Base-by-base conservation (phyloP, 2,888 invertebrate genomes). In the Clusia tigrina region DNA sequence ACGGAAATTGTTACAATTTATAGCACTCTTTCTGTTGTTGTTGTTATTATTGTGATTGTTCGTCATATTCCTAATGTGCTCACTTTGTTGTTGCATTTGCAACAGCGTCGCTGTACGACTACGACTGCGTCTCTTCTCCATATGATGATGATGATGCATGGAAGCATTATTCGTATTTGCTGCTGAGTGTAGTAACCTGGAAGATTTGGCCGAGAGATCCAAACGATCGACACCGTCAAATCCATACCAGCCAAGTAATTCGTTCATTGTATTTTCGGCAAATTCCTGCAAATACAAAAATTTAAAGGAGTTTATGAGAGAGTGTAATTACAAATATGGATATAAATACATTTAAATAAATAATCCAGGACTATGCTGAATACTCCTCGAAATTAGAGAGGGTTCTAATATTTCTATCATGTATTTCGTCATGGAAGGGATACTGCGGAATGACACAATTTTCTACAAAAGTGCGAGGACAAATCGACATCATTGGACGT, bases 261-360 rank as follows among this genome's bases (percentile, higher is more conserved):
- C 95, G 79, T 94, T 95, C 94, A 95, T 95, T 1, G 95, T 94
- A 55, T 91, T 93, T 82, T 94, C 94, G 3, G 95, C 95, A 84
- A 92, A 95, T 82, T 94, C 93, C 95, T 95, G 85, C 2, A 87
- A 87, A 20, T 51, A 60, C 18, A 37, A 60, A 67, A 65, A 48
- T 48, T 46, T 15, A 56, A 54, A 22, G 55, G 1, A 42, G 22
- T 57, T 57, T 1, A 58, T n/a, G 57, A 32, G 25, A 59, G 62
- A 52, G 38, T 37, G 12, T 17, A 32, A 9, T 9, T 32, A 32
- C 32, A 32, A 9, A 32, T 12, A 32, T 42, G n/a, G 15, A 42
- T 42, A 42, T 12, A 17, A 15, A 42, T 17, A 6, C n/a, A 42
- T n/a, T n/a, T n/a, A n/a, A n/a, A n/a, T n/a, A n/a, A n/a, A n/a